Evolutionary conservation across 2,797 vertebrate species (phyloP).

Genomic region (Hydrophis major): DNA sequence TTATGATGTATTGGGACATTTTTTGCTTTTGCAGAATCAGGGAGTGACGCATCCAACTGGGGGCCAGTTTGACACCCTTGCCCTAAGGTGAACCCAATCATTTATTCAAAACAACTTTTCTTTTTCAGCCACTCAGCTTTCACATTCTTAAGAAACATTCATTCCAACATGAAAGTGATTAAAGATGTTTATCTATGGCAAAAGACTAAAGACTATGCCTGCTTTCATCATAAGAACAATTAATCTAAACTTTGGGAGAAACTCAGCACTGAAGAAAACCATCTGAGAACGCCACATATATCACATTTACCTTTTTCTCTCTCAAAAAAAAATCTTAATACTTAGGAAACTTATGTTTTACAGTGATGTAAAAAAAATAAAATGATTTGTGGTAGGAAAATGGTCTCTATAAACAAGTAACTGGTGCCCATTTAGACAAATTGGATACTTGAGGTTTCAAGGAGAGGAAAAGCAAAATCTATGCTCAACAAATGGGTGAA

Average conservation of each 20-base stretch:
- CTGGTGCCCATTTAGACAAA: constrained; percentile 20
- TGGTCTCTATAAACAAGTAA: constrained; percentile 17
- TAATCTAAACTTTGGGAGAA: constrained; percentile 59
- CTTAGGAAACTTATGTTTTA: constrained; percentile 58
- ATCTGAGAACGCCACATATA: constrained; percentile 64
- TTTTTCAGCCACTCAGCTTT: constrained; percentile 67
- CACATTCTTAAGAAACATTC: constrained; percentile 68
- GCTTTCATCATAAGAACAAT: constrained; percentile 66
- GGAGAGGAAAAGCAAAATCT: constrained; percentile 19
- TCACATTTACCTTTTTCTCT: constrained; percentile 60
- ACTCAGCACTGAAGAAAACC: constrained; percentile 58
- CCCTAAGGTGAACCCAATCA: constrained; percentile 60
- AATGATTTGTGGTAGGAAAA: constrained; percentile 50
- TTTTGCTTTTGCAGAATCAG: too few relatives aligned
- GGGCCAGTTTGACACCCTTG: too few relatives aligned
- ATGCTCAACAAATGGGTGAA: neutral
- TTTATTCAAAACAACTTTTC: constrained; percentile 60
- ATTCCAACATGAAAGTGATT: constrained; percentile 74
- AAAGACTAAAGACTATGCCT: constrained; percentile 56
- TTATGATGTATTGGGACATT: rapidly evolving
- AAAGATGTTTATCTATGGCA: constrained; percentile 71
- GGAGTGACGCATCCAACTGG: too few relatives aligned
- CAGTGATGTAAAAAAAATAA: constrained; percentile 53
- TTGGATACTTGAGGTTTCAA: constrained; percentile 31
- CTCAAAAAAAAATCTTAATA: constrained; percentile 44